Evolutionary conservation across 2,888 invertebrate genomes (phyloP).

Genomic region (Eulithis prunata): DNA sequence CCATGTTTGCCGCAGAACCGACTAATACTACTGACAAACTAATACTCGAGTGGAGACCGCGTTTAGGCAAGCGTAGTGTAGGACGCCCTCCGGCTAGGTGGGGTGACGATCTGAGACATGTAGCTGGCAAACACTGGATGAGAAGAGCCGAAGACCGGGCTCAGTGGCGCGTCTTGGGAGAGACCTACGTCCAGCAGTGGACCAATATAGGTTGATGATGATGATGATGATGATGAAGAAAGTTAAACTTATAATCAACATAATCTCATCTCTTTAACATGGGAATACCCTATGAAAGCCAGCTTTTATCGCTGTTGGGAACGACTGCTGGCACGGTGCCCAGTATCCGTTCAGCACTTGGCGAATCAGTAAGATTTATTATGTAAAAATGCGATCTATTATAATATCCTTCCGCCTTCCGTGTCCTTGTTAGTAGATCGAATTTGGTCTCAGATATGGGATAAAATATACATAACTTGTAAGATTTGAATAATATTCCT

Average conservation of each 20-base stretch:
- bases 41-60: too few relatives aligned
- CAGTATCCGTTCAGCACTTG: constrained; percentile 16
- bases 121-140: too few relatives aligned
- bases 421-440: neutral
- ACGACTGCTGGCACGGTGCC: constrained; percentile 27
- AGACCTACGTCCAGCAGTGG: too few relatives aligned
- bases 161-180: too few relatives aligned
- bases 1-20: too few relatives aligned
- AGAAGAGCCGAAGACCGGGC: too few relatives aligned
- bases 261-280: constrained; percentile 1
- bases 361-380: constrained; percentile 8
- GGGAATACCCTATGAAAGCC: constrained; percentile 3
- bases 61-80: too few relatives aligned
- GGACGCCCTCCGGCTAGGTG: too few relatives aligned
- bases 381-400: constrained; percentile 13
- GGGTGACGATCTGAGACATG: too few relatives aligned
- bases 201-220: too few relatives aligned
- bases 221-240: too few relatives aligned
- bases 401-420: constrained; percentile 6
- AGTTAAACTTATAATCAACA: constrained; percentile 16
- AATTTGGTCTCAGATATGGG: neutral
- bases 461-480: neutral
- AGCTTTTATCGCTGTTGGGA: constrained; percentile 20
- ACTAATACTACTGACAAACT: too few relatives aligned
- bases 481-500: neutral